Evolutionary conservation across 2,888 invertebrate species (phyloP), one percentile per base, ranked within the genome.

Genomic region (Brachyptera risi): DNA sequence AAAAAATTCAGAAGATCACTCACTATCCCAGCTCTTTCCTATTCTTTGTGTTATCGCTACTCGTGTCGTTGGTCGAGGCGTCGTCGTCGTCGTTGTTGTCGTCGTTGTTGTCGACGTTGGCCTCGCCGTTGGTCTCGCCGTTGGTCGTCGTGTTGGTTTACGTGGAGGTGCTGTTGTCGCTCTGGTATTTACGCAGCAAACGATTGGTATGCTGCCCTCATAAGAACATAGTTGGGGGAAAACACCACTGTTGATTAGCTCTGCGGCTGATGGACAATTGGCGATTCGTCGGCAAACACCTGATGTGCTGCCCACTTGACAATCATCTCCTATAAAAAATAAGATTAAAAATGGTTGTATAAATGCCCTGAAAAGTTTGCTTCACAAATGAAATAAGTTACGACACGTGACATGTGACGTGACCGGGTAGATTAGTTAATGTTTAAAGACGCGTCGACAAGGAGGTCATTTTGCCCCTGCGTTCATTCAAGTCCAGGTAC

Each of bases 141-240:
- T 44, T 13, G 44, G 44, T 7, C 3, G 13, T 24, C 3, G 40
- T 42, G 54, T 35, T n/a, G 21, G 27, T 35, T n/a, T 54, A 3
- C 26, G 37, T 13, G 60, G 21, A 5, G 37, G 13, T 13, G 40
- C 4, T 17, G 54, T 9, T 19, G 17, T 21, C 7, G 54, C 23
- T 37, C 1, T 9, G 13, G 54, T n/a, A n/a, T n/a, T 13, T 31
- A 54, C 37, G 24, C 60, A 60, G 27, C 60, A 60, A 15, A 60
- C 51, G 24, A 60, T 23, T 4, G 54, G 37, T 2, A 7, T 19
- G n/a, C 17, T 24, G 13, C 2, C 19, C 7, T 40, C 26, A 19
- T 40, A 60, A 19, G 23, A 23, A 26, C 60, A 60, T 1, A 26
- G 21, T 1, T 26, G 40, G 11, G 60, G 60, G 5, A 17, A 3